A percentile compares a stretch with the other conserved stretches of the same genome.
Conservation (phyloP, 2,797 vertebrate genomes). For the Hypotaenidia okinawae region DNA sequence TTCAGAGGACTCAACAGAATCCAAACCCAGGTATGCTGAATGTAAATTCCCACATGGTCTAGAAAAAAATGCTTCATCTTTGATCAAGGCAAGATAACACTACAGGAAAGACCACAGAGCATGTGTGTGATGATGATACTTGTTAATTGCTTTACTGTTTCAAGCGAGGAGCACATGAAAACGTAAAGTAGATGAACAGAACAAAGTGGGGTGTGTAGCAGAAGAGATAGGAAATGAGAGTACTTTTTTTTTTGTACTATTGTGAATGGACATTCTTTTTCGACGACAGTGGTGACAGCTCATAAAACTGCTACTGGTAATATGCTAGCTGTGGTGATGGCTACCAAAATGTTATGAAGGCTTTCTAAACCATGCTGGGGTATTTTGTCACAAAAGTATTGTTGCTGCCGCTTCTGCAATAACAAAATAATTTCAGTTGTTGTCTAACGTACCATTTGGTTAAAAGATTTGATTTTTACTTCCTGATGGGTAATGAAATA, state of each 20-base stretch:
- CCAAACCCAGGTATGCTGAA: slow-evolving; percentile 92
- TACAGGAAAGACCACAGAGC: not conserved
- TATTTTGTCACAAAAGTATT: not conserved
- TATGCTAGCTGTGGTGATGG: not conserved
- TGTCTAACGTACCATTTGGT: not conserved
- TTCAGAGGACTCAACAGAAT: slow-evolving; percentile 98
- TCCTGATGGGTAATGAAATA: not conserved
- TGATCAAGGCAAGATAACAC: not conserved
- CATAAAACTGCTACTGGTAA: not conserved
- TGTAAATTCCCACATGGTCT: not conserved
- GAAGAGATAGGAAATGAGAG: not conserved
- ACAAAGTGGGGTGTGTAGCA: not conserved
- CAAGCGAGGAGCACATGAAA: not conserved
- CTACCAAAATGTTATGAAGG: not conserved
- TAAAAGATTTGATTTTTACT: not conserved
- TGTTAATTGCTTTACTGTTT: not conserved
- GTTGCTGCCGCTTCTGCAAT: not conserved
- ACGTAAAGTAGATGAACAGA: not conserved
- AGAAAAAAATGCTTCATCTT: not conserved
- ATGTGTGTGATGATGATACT: not conserved
- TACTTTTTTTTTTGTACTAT: not conserved
- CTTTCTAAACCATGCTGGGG: not conserved
- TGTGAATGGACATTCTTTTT: not conserved
- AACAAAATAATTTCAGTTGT: not conserved
- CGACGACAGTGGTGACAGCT: not conserved